Conservation (phyloP, 2,113 vertebrate genomes). For the Apistogramma diplotaenia region DNA sequence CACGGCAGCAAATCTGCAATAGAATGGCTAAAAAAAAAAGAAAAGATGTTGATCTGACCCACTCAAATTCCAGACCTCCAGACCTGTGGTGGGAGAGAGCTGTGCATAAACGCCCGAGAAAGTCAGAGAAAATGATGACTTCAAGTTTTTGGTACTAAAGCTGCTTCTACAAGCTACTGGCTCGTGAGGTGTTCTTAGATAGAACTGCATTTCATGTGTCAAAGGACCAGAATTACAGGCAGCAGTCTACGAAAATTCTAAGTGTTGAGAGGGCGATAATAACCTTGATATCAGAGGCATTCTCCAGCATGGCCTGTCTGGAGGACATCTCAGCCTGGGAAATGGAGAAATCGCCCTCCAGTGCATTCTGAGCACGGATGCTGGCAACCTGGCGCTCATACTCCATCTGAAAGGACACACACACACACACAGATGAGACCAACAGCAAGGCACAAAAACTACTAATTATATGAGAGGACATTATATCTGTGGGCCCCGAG, state of each 20-base stretch:
- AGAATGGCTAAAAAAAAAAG: too few species aligned
- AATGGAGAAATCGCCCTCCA: conserved; percentile 89
- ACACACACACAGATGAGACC: background rate
- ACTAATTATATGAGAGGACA: background rate
- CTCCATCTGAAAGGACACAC: conserved; percentile 76
- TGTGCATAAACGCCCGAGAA: too few species aligned
- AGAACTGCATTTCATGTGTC: too few species aligned
- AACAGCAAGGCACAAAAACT: background rate
- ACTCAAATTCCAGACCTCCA: too few species aligned
- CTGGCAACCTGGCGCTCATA: conserved; percentile 85
- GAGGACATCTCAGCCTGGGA: conserved; percentile 91
- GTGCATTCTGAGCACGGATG: conserved; percentile 82
- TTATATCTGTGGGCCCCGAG: background rate
- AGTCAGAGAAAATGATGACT: too few species aligned
- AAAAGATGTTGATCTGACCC: too few species aligned
- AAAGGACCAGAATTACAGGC: background rate
- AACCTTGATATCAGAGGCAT: conserved; percentile 93
- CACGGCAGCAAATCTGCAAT: too few species aligned
- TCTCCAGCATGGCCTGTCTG: conserved; percentile 91
- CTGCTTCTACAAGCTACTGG: background rate
- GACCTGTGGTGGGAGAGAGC: too few species aligned
- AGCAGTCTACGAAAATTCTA: background rate
- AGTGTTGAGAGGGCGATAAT: background rate
- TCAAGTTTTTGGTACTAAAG: background rate
- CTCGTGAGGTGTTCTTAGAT: background rate